phyloP scores from a whole-genome alignment of 2,113 vertebrate species.

The Psittacus erithacus region DNA sequence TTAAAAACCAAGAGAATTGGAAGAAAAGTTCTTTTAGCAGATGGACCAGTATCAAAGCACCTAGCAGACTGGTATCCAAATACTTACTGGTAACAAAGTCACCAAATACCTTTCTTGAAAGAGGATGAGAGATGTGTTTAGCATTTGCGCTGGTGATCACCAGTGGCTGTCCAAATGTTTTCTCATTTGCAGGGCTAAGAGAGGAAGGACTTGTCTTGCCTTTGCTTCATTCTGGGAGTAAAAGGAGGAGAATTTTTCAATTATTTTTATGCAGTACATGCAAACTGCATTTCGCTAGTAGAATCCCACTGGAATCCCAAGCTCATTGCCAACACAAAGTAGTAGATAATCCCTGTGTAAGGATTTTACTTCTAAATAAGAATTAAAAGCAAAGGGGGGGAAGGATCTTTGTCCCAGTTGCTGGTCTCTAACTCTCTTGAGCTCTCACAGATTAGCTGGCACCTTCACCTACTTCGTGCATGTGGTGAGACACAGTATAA shows the following conservation, averaged over 20 bases:
- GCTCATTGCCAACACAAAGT: neutral
- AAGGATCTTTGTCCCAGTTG: neutral
- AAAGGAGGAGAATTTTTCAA: neutral
- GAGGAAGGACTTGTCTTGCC: neutral
- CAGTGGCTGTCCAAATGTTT: neutral
- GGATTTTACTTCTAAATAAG: neutral
- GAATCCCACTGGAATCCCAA: neutral
- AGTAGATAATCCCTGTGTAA: neutral
- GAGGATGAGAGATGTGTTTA: neutral
- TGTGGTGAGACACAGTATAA: neutral
- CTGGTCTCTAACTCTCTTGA: neutral
- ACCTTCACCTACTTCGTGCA: fast-evolving
- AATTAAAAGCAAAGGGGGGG: neutral
- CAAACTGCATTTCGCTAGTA: neutral
- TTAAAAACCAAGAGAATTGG: neutral
- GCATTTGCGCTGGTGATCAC: neutral
- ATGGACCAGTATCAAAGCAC: conserved; percentile 6
- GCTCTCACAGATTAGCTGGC: neutral
- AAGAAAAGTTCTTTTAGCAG: neutral
- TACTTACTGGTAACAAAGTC: neutral
- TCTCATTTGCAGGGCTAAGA: neutral
- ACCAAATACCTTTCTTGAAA: neutral
- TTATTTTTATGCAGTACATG: neutral
- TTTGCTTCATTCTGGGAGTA: neutral
- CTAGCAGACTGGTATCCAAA: neutral